phyloP scores from a whole-genome alignment of 2,888 invertebrate genomes.

The Pristionchus fissidentatus region DNA sequence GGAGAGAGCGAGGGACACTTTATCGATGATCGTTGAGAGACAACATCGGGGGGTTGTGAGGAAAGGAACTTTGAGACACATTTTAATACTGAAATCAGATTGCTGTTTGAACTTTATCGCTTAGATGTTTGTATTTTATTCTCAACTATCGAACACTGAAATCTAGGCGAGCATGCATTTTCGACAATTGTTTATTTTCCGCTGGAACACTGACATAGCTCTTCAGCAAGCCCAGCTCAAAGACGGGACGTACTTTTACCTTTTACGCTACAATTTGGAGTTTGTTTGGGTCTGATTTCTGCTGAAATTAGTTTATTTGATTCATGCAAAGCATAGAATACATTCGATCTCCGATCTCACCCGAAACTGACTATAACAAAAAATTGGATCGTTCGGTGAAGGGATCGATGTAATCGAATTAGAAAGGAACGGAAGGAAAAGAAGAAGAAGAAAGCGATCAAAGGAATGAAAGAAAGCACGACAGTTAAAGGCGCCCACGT shows the following conservation, averaged over 20 bases:
- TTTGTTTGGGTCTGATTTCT: no score
- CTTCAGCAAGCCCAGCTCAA: no score
- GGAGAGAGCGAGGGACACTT: not conserved
- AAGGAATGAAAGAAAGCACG: no score
- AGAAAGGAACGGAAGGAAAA: not conserved
- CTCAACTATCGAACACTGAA: no score
- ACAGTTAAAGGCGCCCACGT: not conserved
- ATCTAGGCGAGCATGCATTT: no score
- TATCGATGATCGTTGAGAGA: conserved; percentile 8
- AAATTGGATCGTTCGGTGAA: conserved; percentile 20
- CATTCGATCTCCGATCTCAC: not conserved
- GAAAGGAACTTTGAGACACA: no score
- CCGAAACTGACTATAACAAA: not conserved
- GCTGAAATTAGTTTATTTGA: not conserved
- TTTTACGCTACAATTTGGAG: no score
- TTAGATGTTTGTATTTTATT: not conserved
- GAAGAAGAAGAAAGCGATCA: not conserved
- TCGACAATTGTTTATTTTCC: no score
- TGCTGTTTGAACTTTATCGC: not conserved
- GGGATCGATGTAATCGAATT: not conserved
- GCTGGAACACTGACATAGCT: not conserved
- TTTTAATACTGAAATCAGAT: no score
- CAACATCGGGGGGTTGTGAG: not conserved
- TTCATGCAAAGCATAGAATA: not conserved
- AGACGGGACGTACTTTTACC: no score